phyloP scores from a whole-genome alignment of 2,888 invertebrate species.

The Apamea monoglypha region DNA sequence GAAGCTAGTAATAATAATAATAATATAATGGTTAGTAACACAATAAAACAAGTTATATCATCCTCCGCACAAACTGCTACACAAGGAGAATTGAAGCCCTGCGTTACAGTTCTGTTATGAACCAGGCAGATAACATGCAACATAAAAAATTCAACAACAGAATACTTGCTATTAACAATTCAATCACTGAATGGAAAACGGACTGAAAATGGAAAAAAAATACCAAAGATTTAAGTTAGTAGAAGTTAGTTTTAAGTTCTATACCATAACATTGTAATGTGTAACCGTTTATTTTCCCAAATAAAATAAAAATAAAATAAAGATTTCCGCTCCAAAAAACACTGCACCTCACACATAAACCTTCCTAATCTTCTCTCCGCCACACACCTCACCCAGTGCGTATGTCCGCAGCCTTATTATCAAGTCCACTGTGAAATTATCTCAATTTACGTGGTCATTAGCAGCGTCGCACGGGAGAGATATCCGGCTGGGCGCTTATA shows the following conservation, averaged over 20 bases:
- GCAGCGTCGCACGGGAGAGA: conserved; percentile 89
- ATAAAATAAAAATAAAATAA: too few species aligned
- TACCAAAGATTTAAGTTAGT: too few species aligned
- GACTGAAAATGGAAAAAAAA: not conserved
- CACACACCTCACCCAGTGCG: conserved; percentile 44
- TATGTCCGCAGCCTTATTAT: conserved; percentile 77
- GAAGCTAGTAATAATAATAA: too few species aligned
- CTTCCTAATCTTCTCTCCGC: conserved; percentile 28
- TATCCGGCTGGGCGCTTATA: conserved; percentile 87
- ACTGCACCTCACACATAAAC: conserved; percentile 21
- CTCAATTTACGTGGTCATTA: conserved; percentile 91
- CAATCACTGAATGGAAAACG: not conserved
- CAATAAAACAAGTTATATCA: not conserved
- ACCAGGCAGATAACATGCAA: too few species aligned
- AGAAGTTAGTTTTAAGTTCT: too few species aligned
- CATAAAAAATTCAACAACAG: not conserved
- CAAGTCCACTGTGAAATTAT: conserved; percentile 88
- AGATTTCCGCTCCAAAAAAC: not conserved
- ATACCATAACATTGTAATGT: too few species aligned
- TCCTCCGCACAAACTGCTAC: not conserved
- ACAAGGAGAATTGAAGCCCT: not conserved
- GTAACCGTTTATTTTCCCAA: too few species aligned
- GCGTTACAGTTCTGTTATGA: not conserved
- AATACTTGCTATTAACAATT: not conserved
- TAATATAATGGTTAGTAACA: not conserved